Base-by-base conservation (phyloP, 2,113 vertebrate genomes). In the Bufo gargarizans region DNA sequence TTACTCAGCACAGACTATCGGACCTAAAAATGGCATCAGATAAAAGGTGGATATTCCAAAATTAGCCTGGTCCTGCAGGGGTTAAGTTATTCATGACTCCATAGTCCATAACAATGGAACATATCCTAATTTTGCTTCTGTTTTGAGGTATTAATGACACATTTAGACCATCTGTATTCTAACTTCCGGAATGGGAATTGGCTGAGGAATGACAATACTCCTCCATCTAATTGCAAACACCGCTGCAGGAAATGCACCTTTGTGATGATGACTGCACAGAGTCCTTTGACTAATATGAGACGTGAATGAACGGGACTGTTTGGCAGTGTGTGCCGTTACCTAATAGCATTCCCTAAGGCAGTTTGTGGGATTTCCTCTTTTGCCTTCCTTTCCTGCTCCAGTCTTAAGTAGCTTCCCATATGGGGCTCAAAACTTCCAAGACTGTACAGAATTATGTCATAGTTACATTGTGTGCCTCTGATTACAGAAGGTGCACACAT, bases 321-420 rank as follows among this genome's bases (percentile, higher is more conserved):
- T 65, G 77, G 33, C 65, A n/a, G 50, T 20, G 22, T 17, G 19
- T 20, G 33, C 33, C 11, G 11, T 88, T 88, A 72, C 78, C 78
- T 88, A 22, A 33, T 20, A 50, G 43, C 56, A 14, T 49, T 59
- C 86, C 86, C 85, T 49, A 69, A 16, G 79, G 86, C 67, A n/a
- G 55, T 50, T 49, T n/a, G 12, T 88, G 79, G 86, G 86, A 88
- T 82, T 88, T 88, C 86, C 86, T 88, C 65, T 49, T 20, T 17
- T 50, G 20, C 22, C 49, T 88, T 72, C 85, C 79, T 81, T 88
- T 82, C 86, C 86, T 82, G 86, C 20, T 43, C 63, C 79, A 82
- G 13, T 82, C 86, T 61, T 79, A 50, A 76, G 43, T 84, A 19
- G 11, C 53, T 85, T 79, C 85, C 58, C 85, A 86, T 50, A 78